Base-by-base conservation (phyloP, 2,888 invertebrate species). In the Apamea anceps region DNA sequence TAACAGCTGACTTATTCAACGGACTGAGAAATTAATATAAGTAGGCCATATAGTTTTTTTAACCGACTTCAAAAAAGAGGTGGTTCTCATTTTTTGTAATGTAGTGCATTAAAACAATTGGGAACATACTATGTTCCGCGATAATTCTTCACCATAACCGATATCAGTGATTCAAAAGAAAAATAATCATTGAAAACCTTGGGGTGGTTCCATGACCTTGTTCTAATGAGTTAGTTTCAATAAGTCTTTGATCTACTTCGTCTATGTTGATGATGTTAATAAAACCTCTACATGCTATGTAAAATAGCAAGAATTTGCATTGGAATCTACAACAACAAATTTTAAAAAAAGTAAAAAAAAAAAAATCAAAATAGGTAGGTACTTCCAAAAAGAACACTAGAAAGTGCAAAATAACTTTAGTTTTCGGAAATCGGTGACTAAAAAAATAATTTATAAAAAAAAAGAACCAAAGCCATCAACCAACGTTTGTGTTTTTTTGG, bases 1-100 rank as follows among this genome's bases (percentile, higher is more conserved):
- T 67, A 70, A 62, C 63, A 63, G 66, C 60, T 51, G 63, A 60
- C 37, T 73, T 68, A 76, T 77, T 72, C 76, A 67, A 54, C 51
- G 57, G 18, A 3, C 42, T 67, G 37, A 57, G 37, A 48, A 63
- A 8, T 76, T 51, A 57, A 73, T 48, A 54, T 48, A 57, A 32
- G 15, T 18, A 45, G 18, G 25, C 10, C 28, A 51, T 28, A 75
- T 18, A 37, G 13, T 37, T 48, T 48, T 42, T 42, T 42, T 42
- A 42, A 42, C 42, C 4, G 42, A 42, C 7, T 42, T 42, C 42
- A 42, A 42, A 42, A 42, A 42, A 7, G 7, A 7, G 42, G 42
- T 42, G 42, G 42, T 42, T 7, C 42, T 42, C 6, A 7, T 42
- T 42, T 42, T 42, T 42, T 42, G 6, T 7, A 42, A 42, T 42